Evolutionary conservation across 1,140 invertebrate species (phyloP), one percentile per base, ranked within the genome.

Genomic region (Drosophila setifemur): DNA sequence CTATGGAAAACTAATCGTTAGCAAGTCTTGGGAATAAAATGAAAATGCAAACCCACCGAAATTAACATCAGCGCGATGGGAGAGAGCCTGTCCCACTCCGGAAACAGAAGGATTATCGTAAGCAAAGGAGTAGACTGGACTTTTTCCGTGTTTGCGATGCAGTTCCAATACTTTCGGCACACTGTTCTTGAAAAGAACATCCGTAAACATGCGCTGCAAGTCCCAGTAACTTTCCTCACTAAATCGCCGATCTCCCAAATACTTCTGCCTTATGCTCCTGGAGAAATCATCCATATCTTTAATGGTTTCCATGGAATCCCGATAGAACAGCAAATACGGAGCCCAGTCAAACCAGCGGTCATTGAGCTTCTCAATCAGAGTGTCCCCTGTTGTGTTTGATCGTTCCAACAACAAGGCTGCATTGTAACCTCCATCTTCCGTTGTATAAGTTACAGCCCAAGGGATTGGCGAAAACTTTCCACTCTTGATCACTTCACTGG

Each of bases 381-480:
- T 52, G 1, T 57, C 40, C 1, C 50, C 54, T 1, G 40, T 28
- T 5, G 52, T 31, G 1, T 28, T 6, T 12, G 58, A 47, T 14
- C 19, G 29, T 33, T 66, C 42, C 23, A 77, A 4, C 0, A 79
- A 35, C 3, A 35, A 85, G 42, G 91, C 91, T 16, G 89, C 91
- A 26, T 92, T 91, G 66, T 91, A 93, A 11, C 93, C 87, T 40
- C 92, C 92, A 76, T 93, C 92, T 57, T 92, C 91, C 8, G 85
- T 91, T 3, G 89, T 90, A 4, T 92, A 88, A 4, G 92, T 91
- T 14, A 90, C 91, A 3, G 92, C 67, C 91, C 92, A 93, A 26
- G 93, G 92, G 25, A 92, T 67, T 53, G 92, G 91, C 1, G 91
- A 78, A 12, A 89, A 90, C 23, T 91, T 75, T 5, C 92, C 92